phyloP scores from a whole-genome alignment of 1,140 invertebrate genomes.

The Macrobrachium nipponense region DNA sequence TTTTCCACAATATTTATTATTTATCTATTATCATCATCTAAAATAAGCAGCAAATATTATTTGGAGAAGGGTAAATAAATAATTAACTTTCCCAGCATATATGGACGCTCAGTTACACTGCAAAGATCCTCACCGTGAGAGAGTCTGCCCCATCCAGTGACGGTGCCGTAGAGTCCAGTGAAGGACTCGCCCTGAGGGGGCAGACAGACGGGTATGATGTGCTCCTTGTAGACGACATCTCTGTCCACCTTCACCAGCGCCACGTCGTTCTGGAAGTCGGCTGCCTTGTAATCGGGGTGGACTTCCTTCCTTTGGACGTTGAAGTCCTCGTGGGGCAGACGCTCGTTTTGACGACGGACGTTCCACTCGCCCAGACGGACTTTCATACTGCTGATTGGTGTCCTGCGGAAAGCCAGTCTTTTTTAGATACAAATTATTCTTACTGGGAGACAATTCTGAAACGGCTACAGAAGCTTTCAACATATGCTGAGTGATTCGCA shows the following conservation, averaged over 20 bases:
- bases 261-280: constrained; percentile 90
- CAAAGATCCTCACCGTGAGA: constrained; percentile 76
- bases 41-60: too few relatives aligned
- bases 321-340: constrained; percentile 87
- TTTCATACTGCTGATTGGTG: constrained; percentile 85
- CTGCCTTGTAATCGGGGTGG: constrained; percentile 87
- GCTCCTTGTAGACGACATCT: constrained; percentile 86
- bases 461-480: too few relatives aligned
- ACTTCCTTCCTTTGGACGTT: constrained; percentile 76
- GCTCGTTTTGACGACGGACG: constrained; percentile 84
- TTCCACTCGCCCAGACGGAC: constrained; percentile 93
- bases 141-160: constrained; percentile 90
- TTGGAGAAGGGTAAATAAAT: too few relatives aligned
- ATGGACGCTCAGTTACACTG: neutral
- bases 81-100: too few relatives aligned
- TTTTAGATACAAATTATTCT: neutral
- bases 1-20: too few relatives aligned
- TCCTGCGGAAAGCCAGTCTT: constrained; percentile 69
- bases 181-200: constrained; percentile 81
- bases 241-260: constrained; percentile 84
- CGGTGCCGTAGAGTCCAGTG: constrained; percentile 85
- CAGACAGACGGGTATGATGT: constrained; percentile 88
- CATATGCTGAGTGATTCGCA: too few relatives aligned
- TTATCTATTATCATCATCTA: too few relatives aligned
- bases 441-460: too few relatives aligned